Percentiles rank a stretch among this genome's conserved stretches.
phyloP scores from a whole-genome alignment of 1,140 invertebrate species.

The Mylabris phalerata region DNA sequence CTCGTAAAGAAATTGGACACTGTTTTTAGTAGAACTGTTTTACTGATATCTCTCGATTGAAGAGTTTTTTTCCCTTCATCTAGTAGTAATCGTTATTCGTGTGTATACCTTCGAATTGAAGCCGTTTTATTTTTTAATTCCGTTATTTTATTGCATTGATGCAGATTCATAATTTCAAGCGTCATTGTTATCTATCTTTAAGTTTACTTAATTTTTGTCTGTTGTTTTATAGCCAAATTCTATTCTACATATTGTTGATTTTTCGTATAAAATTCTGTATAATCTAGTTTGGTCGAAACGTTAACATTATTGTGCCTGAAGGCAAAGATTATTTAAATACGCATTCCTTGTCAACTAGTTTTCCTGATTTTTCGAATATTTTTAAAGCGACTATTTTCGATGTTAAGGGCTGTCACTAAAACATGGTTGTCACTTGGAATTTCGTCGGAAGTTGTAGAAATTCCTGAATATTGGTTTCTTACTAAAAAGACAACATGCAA shows the following conservation, averaged over 20 bases:
- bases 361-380: slow-evolving; percentile 8
- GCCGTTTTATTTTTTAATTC: slow-evolving; percentile 25
- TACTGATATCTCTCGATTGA: slow-evolving; percentile 32
- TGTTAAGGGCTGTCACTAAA: slow-evolving; percentile 9
- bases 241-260: too few relatives aligned
- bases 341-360: slow-evolving; percentile 1
- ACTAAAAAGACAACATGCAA: background rate
- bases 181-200: too few relatives aligned
- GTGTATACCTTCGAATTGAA: slow-evolving; percentile 31
- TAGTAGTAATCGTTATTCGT: slow-evolving; percentile 16
- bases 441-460: slow-evolving; percentile 10
- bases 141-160: too few relatives aligned
- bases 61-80: slow-evolving; percentile 10
- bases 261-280: too few relatives aligned
- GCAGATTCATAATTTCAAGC: too few relatives aligned
- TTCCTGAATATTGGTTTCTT: slow-evolving; percentile 9
- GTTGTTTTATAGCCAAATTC: too few relatives aligned
- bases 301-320: too few relatives aligned
- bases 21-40: slow-evolving; percentile 26
- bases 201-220: too few relatives aligned
- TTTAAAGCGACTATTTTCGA: slow-evolving; percentile 5
- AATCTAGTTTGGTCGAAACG: too few relatives aligned
- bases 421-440: slow-evolving; percentile 12
- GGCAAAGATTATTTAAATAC: slow-evolving; percentile 4
- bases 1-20: slow-evolving; percentile 35